Conservation (phyloP, 2,888 invertebrate genomes). For the Poecilus cupreus region DNA sequence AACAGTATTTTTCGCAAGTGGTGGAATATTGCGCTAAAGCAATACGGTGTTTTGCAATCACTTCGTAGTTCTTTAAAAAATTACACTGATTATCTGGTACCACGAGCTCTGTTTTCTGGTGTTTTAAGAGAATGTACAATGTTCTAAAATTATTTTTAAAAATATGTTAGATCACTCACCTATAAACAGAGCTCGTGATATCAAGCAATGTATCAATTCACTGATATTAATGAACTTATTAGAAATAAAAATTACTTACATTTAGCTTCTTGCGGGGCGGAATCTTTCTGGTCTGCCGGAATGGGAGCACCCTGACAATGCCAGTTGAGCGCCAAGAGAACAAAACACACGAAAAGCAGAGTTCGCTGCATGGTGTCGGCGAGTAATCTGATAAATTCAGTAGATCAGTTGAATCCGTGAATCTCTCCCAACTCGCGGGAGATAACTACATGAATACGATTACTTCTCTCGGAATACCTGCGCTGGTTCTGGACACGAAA, state of each 20-base stretch:
- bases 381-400: background rate
- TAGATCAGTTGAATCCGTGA: background rate
- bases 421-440: background rate
- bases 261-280: conserved; percentile 12
- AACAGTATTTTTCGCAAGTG: too few species aligned
- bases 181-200: too few species aligned
- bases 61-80: too few species aligned
- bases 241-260: conserved; percentile 10
- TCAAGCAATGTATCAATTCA: too few species aligned
- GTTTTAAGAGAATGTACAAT: too few species aligned
- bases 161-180: too few species aligned
- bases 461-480: conserved; percentile 27
- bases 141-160: too few species aligned
- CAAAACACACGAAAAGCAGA: conserved; percentile 1
- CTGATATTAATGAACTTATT: too few species aligned
- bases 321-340: background rate
- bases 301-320: background rate
- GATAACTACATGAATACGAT: conserved; percentile 29
- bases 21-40: too few species aligned
- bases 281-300: conserved; percentile 9
- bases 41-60: too few species aligned
- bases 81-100: too few species aligned
- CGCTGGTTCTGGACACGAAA: conserved; percentile 29
- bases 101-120: too few species aligned
- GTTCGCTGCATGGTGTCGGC: background rate